Evolutionary conservation across 2,113 vertebrate genomes (phyloP), one percentile per base, ranked within the genome.

Genomic region (Oryzias celebensis): DNA sequence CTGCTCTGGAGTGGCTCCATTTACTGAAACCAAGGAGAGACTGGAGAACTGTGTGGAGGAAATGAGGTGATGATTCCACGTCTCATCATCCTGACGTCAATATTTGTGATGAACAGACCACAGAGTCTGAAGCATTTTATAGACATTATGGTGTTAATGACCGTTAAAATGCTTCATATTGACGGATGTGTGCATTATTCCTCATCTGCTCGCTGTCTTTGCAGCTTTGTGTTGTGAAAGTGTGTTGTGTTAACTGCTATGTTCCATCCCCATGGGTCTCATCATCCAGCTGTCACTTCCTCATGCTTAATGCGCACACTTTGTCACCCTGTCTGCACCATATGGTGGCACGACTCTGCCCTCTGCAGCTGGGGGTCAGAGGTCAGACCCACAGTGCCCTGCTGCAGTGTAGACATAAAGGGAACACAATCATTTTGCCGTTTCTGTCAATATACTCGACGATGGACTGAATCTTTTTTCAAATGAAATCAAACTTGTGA

Each of bases 321-420:
- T 46, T 52, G 7, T 65, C 36, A 2, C 63, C 74, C 65, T 76
- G 65, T 77, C 53, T 70, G 73, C 77, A 70, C 83, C 91, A 91
- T 91, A 91, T 91, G 90, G 87, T 74, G 76, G 80, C 74, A 85
- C 78, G 68, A 65, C 68, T 68, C 46, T 14, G 68, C 66, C 62
- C 78, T 71, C 46, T 58, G 59, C 72, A 76, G 70, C 56, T n/a
- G 23, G 60, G 82, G 82, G 88, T 84, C 88, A 48, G 47, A 36
- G 87, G 85, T 88, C 78, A 80, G 43, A 62, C 58, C 75, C 77
- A 61, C 83, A 63, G 87, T 77, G 82, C 84, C 77, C 62, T 67
- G 65, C 81, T 79, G 59, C 58, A 52, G 56, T 74, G 49, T 68
- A 22, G 45, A 60, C 54, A 53, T 52, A 52, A 53, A 18, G 70